Conservation (phyloP, 2,888 invertebrate species). For the Buathra laborator region DNA sequence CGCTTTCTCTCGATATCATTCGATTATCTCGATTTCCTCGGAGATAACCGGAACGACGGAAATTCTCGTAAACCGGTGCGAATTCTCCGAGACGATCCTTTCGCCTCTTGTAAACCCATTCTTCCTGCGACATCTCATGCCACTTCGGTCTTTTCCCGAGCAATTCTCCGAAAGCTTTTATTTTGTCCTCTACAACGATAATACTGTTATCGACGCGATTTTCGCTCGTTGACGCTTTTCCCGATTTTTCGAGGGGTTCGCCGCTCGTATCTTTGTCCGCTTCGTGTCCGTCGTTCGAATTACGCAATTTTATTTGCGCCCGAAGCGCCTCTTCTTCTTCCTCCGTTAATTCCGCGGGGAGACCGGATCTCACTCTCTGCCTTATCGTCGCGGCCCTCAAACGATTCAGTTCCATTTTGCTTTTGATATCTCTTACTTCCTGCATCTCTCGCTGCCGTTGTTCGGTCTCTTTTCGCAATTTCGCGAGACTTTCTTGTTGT, state of each 20-base stretch:
- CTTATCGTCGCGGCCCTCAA: conserved; percentile 91
- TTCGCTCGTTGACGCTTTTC: conserved; percentile 47
- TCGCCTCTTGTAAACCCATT: conserved; percentile 92
- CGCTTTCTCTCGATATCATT: conserved; percentile 37
- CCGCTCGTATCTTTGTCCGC: conserved; percentile 63
- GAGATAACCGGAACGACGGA: conserved; percentile 73
- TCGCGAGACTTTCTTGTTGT: conserved; percentile 93
- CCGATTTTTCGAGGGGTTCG: conserved; percentile 57
- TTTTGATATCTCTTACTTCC: conserved; percentile 87
- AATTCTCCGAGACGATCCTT: conserved; percentile 91
- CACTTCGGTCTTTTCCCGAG: conserved; percentile 85
- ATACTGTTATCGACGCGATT: conserved; percentile 73
- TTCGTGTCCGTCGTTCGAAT: conserved; percentile 50
- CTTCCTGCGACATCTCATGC: conserved; percentile 91
- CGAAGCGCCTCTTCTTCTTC: conserved; percentile 79
- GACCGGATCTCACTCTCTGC: conserved; percentile 90
- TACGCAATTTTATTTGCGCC: conserved; percentile 67
- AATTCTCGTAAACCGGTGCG: conserved; percentile 87
- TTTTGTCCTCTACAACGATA: conserved; percentile 79
- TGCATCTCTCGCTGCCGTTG: conserved; percentile 89
- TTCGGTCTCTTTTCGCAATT: conserved; percentile 90
- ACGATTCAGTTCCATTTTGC: conserved; percentile 89
- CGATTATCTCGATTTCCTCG: conserved; percentile 52
- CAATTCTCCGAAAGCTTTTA: conserved; percentile 80
- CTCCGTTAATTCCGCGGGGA: conserved; percentile 87